These are phyloP conservation scores for Leptestheria dahalacensis DNA, from an alignment of 1,140 invertebrate genomes.

Conservation along the genomic window DNA sequence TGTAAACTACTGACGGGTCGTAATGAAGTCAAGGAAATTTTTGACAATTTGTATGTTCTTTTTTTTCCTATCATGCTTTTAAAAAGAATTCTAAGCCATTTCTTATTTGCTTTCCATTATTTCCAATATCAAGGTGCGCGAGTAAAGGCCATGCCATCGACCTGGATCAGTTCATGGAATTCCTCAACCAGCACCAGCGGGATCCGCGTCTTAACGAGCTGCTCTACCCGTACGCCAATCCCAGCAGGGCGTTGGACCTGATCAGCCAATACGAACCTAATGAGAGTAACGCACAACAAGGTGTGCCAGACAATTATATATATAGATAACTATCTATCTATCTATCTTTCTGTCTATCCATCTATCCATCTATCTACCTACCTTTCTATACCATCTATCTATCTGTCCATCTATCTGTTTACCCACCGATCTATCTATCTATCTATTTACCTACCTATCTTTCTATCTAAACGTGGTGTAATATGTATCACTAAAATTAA, in stretches of 20 bases:
- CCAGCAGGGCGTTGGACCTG: conserved; percentile 65
- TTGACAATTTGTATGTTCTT: conserved; percentile 62
- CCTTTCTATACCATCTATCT: too few species aligned
- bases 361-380: too few species aligned
- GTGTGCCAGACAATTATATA: too few species aligned
- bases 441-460: too few species aligned
- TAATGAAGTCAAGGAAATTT: conserved; percentile 75
- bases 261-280: conserved; percentile 83
- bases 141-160: conserved; percentile 64
- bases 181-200: conserved; percentile 86
- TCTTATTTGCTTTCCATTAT: too few species aligned
- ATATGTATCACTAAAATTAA: too few species aligned
- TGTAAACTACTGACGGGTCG: conserved; percentile 78
- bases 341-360: too few species aligned
- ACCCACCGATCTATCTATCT: too few species aligned
- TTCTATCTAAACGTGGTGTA: too few species aligned
- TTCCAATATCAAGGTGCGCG: conserved; percentile 20
- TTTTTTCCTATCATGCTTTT: not conserved
- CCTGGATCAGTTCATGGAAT: conserved; percentile 75
- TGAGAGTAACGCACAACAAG: conserved; percentile 52
- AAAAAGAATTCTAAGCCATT: too few species aligned
- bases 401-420: too few species aligned
- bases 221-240: conserved; percentile 83
- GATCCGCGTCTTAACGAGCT: conserved; percentile 95
- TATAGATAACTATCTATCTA: too few species aligned